These are phyloP conservation scores for Epinephelus malabaricus DNA, from an alignment of 2,797 vertebrate genomes.

Conservation along the genomic window DNA sequence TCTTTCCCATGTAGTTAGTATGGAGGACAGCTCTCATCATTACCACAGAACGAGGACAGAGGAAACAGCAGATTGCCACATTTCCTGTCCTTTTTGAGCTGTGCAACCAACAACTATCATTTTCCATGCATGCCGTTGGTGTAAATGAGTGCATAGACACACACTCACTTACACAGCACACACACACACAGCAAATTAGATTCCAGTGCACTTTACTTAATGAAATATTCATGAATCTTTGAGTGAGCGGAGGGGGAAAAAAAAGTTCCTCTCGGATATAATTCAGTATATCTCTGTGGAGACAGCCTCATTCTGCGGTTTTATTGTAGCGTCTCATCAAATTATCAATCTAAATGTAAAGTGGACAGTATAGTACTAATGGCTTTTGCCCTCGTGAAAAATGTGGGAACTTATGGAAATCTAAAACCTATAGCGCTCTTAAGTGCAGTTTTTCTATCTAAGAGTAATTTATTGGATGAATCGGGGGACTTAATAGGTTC, in stretches of 20 bases:
- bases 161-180: conserved; percentile 7
- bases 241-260: conserved; percentile 20
- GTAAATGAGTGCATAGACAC: conserved; percentile 20
- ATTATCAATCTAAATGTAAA: conserved; percentile 82
- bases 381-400: conserved; percentile 32
- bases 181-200: conserved; percentile 62
- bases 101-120: conserved; percentile 45
- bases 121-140: conserved; percentile 49
- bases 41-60: conserved; percentile 42
- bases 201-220: conserved; percentile 62
- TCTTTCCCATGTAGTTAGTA: conserved; percentile 38
- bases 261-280: conserved; percentile 49
- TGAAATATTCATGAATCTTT: conserved; percentile 83
- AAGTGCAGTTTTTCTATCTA: conserved; percentile 42
- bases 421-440: conserved; percentile 39
- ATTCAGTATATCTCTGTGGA: conserved; percentile 60
- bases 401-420: conserved; percentile 47
- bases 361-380: conserved; percentile 53
- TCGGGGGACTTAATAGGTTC: conserved; percentile 52
- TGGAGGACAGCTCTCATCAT: conserved; percentile 58
- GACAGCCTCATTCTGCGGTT: conserved; percentile 61
- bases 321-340: conserved; percentile 63
- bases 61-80: conserved; percentile 56
- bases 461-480: conserved; percentile 54
- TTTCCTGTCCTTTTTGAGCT: conserved; percentile 46